phyloP scores from a whole-genome alignment of 2,113 vertebrate species.

The Pagrus major region DNA sequence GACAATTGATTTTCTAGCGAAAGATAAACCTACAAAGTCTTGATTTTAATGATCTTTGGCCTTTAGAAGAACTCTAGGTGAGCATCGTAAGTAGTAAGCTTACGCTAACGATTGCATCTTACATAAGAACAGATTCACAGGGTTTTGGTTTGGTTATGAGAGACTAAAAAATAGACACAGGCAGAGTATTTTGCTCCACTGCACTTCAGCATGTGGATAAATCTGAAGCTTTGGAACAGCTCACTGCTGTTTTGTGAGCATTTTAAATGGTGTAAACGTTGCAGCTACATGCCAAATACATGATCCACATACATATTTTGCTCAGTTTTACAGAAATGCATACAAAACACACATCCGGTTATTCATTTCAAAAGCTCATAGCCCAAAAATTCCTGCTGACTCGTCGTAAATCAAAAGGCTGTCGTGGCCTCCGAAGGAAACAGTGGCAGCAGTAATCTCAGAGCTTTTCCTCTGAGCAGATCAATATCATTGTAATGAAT shows the following conservation, averaged over 20 bases:
- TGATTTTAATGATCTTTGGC: too few species aligned
- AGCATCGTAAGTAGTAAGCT: too few species aligned
- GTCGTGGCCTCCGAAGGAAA: slow-evolving; percentile 58
- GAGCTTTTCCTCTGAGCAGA: slow-evolving; percentile 64
- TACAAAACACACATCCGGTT: background rate
- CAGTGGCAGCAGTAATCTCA: slow-evolving; percentile 50
- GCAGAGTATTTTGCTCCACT: background rate
- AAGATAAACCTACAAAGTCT: too few species aligned
- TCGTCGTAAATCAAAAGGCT: slow-evolving; percentile 64
- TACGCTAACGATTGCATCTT: background rate
- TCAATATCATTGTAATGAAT: slow-evolving; percentile 76
- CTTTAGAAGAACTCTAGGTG: too few species aligned
- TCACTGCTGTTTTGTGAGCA: background rate
- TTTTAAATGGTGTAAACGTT: background rate
- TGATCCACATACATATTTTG: background rate
- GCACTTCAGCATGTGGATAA: background rate
- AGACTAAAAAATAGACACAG: background rate
- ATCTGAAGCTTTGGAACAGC: background rate
- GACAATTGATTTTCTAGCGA: too few species aligned
- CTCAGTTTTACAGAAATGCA: background rate
- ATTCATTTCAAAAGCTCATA: slow-evolving; percentile 1
- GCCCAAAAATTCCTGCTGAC: slow-evolving; percentile 57
- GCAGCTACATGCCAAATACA: background rate
- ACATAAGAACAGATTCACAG: too few species aligned
- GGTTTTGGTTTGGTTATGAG: background rate